Percentiles rank a stretch among this genome's conserved stretches.
Evolutionary conservation across 2,888 invertebrate genomes (phyloP).

Genomic region (Galerucella nymphaeae): DNA sequence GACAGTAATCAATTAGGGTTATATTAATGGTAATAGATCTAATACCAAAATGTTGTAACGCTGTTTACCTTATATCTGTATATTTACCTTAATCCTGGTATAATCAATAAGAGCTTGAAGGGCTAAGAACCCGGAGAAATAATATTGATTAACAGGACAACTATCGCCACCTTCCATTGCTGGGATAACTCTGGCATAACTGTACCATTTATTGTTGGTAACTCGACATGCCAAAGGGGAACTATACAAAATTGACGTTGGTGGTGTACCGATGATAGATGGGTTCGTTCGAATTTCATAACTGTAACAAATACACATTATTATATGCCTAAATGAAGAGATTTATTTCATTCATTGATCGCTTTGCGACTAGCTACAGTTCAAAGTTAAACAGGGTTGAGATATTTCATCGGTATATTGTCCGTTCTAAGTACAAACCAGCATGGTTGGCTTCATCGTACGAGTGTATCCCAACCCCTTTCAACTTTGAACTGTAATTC

Average conservation of each 20-base stretch:
- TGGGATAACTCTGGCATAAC: conserved; percentile 65
- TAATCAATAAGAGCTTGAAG: conserved; percentile 78
- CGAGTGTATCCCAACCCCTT: too few species aligned
- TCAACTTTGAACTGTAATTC: too few species aligned
- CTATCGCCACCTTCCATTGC: conserved; percentile 74
- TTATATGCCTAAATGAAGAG: background rate
- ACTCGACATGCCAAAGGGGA: conserved; percentile 78
- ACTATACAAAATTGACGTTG: conserved; percentile 73
- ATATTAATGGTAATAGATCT: too few species aligned
- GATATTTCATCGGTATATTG: too few species aligned
- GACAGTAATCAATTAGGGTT: too few species aligned
- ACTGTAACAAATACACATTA: conserved; percentile 61
- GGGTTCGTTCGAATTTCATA: conserved; percentile 82
- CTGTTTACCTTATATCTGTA: background rate
- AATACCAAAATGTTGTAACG: too few species aligned
- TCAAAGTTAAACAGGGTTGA: too few species aligned
- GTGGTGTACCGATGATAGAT: conserved; percentile 73
- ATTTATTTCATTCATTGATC: too few species aligned
- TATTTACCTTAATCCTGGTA: conserved; percentile 75
- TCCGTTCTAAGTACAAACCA: too few species aligned
- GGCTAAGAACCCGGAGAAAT: conserved; percentile 80
- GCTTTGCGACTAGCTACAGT: too few species aligned
- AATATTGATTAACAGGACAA: conserved; percentile 81
- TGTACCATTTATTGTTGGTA: conserved; percentile 69
- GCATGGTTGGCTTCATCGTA: too few species aligned